Conservation (phyloP, 2,113 vertebrate genomes). For the Cebidichthys violaceus region DNA sequence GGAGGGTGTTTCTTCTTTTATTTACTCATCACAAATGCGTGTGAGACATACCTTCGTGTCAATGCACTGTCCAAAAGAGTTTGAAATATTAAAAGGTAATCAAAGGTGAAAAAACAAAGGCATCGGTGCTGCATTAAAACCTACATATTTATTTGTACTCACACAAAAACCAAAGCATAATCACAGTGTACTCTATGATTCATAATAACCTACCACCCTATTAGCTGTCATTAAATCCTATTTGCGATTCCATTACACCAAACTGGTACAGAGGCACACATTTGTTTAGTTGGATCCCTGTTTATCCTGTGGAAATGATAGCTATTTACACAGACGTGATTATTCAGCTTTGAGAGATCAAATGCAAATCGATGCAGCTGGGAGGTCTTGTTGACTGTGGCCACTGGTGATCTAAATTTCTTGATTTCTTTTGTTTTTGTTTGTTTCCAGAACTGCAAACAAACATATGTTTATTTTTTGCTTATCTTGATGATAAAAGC, state of each 20-base stretch:
- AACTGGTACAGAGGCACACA: slow-evolving; percentile 68
- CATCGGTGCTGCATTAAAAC: slow-evolving; percentile 24
- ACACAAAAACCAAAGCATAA: slow-evolving; percentile 32
- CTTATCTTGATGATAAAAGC: background rate
- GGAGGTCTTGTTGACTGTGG: slow-evolving; percentile 65
- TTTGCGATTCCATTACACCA: slow-evolving; percentile 76
- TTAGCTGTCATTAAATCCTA: slow-evolving; percentile 76
- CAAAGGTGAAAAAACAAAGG: slow-evolving; percentile 35
- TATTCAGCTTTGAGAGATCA: slow-evolving; percentile 82
- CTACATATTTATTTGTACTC: background rate
- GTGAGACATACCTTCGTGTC: background rate
- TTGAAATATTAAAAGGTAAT: slow-evolving; percentile 12
- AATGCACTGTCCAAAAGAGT: slow-evolving; percentile 22
- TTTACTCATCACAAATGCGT: slow-evolving; percentile 9
- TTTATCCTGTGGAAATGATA: slow-evolving; percentile 77
- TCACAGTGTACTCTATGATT: slow-evolving; percentile 44
- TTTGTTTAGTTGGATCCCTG: slow-evolving; percentile 76
- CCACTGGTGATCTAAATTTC: slow-evolving; percentile 48
- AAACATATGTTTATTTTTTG: background rate
- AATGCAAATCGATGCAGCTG: slow-evolving; percentile 77
- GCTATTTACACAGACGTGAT: slow-evolving; percentile 80
- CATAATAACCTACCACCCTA: slow-evolving; percentile 66
- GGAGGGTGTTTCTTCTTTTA: slow-evolving; percentile 17
- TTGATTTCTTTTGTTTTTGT: background rate
- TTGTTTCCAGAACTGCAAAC: slow-evolving; percentile 1